Percentiles rank a stretch among this genome's conserved stretches.
Conservation (phyloP, 2,888 invertebrate species). For the Troides oblongomaculatus region DNA sequence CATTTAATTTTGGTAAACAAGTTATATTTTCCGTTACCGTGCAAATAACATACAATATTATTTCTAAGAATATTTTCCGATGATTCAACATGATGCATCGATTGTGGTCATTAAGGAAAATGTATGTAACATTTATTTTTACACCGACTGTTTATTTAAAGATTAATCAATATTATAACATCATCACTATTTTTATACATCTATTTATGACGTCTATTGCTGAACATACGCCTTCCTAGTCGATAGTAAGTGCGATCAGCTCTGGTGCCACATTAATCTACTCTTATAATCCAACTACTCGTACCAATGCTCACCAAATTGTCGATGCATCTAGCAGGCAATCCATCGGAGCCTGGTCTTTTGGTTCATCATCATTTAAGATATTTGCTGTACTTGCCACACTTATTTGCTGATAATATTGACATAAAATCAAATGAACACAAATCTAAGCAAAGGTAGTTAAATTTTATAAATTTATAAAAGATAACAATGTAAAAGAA, state of each 20-base stretch:
- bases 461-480: conserved; percentile 18
- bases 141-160: not conserved
- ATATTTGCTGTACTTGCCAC: too few species aligned
- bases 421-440: not conserved
- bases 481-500: conserved; percentile 26
- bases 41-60: conserved; percentile 15
- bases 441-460: conserved; percentile 3
- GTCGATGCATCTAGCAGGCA: too few species aligned
- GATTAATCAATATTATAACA: not conserved
- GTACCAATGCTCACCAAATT: too few species aligned
- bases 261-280: too few species aligned
- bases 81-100: conserved; percentile 22
- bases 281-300: too few species aligned
- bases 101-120: conserved; percentile 25
- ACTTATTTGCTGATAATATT: too few species aligned
- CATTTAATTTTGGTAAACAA: conserved; percentile 6
- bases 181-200: not conserved
- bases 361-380: too few species aligned
- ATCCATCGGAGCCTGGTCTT: too few species aligned
- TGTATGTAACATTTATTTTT: conserved; percentile 3
- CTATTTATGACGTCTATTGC: too few species aligned
- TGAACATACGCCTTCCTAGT: too few species aligned
- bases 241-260: too few species aligned
- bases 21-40: not conserved
- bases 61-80: conserved; percentile 15